Base-by-base conservation (phyloP, 2,113 vertebrate species). In the Hippocampus zosterae region DNA sequence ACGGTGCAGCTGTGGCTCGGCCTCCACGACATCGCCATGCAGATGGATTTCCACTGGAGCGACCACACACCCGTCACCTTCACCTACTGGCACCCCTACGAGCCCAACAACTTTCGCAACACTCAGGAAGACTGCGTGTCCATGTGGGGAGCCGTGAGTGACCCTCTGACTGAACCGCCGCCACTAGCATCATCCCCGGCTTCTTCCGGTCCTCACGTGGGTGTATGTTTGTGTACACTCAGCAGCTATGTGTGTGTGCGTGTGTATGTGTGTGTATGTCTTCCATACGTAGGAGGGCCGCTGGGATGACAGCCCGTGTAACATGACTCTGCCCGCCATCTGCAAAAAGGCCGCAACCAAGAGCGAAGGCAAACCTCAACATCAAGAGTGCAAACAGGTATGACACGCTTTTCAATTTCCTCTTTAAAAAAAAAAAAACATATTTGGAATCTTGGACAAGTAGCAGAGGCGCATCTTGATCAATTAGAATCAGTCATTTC, bases 41-140 rank as follows among this genome's bases (percentile, higher is more conserved):
- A 99, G 87, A 99, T 98, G 97, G 96, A 95, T 85, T 99, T 99
- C 0, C 95, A 98, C 76, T 99, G 97, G 97, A 95, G 96, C 0
- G 97, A 99, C 1, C 94, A 93, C 78, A 96, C 95, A 0, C 92
- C 94, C 0, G 97, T 99, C 86, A 93, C 92, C 85, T 96, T 99
- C 83, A 99, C 97, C 0, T 94, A 93, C 82, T 99, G 97, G 97
- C 96, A 98, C 62, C 95, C 96, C 0, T 98, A 94, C 3, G 96
- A 99, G 82, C 97, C 97, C 79, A 98, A 99, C 88, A 99, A 98
- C 89, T 98, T 98, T 84, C 93, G 93, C 10, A 95, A 96, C 90
- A 96, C 91, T 77, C 91, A 91, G 63, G 97, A 99, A 62, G 97
- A 98, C 78, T 99, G 97, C 0, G 96, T 98, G 69, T 97, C 94